These are phyloP conservation scores for Neogobius melanostomus DNA, from an alignment of 2,113 vertebrate species.

Conservation along the genomic window DNA sequence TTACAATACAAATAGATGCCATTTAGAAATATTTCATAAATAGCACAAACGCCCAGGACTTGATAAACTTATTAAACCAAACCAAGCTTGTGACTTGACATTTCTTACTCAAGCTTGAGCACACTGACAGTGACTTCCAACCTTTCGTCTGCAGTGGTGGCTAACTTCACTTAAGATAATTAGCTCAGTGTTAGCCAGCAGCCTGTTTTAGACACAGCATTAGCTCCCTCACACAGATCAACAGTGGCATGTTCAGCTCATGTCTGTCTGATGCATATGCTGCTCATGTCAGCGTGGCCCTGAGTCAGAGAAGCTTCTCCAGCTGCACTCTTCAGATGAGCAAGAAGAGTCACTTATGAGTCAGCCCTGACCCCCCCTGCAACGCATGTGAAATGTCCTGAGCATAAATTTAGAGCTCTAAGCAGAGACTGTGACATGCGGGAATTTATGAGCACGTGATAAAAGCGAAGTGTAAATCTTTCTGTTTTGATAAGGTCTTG, in stretches of 20 bases:
- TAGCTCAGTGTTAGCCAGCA: background rate
- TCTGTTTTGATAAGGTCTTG: background rate
- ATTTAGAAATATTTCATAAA: no score
- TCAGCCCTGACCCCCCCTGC: background rate
- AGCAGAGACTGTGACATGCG: background rate
- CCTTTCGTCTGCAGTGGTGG: no score
- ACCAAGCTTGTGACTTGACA: no score
- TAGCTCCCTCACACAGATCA: conserved; percentile 10
- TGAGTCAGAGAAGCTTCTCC: conserved; percentile 33
- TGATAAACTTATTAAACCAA: no score
- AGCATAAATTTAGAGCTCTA: conserved; percentile 5
- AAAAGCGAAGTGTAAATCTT: background rate
- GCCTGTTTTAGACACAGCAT: background rate
- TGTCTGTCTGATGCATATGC: conserved; percentile 2
- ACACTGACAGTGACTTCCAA: no score
- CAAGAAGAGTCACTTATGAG: background rate
- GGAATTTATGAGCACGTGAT: background rate
- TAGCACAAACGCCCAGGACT: no score
- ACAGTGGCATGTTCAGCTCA: conserved; percentile 17
- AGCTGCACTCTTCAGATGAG: background rate
- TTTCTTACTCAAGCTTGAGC: no score
- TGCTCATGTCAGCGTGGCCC: background rate
- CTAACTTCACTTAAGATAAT: background rate
- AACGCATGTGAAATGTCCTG: background rate
- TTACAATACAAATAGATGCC: no score